Conservation (phyloP, 2,888 invertebrate species). For the Nebria brevicollis region DNA sequence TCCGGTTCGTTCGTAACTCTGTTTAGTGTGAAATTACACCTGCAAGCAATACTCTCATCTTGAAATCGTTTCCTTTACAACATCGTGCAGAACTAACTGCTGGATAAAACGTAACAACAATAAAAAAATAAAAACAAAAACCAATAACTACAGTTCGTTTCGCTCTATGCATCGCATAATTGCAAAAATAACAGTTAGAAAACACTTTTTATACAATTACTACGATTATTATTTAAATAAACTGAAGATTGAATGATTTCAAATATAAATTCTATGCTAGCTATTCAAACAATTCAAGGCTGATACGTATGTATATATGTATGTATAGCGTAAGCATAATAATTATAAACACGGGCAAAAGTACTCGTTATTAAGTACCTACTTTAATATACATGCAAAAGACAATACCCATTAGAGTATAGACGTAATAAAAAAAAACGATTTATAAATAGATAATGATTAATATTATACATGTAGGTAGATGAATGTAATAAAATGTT, state of each 20-base stretch:
- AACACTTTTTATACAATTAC: neutral
- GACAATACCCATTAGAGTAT: neutral
- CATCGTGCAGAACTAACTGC: neutral
- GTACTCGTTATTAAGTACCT: neutral
- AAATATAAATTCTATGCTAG: neutral
- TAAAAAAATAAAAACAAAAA: no score
- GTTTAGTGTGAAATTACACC: neutral
- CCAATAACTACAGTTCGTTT: neutral
- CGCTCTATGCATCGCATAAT: neutral
- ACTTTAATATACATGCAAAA: neutral
- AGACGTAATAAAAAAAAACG: neutral
- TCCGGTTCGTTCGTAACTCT: neutral
- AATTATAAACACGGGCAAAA: no score
- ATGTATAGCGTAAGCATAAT: no score
- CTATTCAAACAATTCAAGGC: neutral
- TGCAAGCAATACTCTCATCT: neutral
- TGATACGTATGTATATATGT: no score
- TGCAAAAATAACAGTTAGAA: neutral
- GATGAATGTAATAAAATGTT: constrained; percentile 16
- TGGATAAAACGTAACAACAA: no score
- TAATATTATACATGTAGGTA: constrained; percentile 18
- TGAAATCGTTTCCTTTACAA: neutral
- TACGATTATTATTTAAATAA: no score
- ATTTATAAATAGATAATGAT: constrained; percentile 39
- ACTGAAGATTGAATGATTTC: neutral